A percentile compares a stretch with the other conserved stretches of the same genome.
phyloP scores from a whole-genome alignment of 2,113 vertebrate genomes.

The Emydocephalus ijimae region DNA sequence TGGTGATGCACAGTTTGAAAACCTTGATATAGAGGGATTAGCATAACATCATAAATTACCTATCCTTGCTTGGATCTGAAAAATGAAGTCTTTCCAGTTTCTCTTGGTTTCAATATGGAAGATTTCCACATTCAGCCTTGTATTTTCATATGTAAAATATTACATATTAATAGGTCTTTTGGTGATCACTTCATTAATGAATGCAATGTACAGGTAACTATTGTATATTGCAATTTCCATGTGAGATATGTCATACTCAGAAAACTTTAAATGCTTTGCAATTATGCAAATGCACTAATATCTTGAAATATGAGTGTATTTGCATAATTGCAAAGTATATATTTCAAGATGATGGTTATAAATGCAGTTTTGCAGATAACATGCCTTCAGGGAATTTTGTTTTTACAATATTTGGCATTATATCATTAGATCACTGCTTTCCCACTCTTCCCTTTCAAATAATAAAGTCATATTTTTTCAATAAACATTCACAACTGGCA shows the following conservation, averaged over 20 bases:
- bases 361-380: not conserved
- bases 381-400: not conserved
- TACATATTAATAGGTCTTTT: too few relatives aligned
- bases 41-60: not conserved
- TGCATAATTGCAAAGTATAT: not conserved
- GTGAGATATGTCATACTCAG: not conserved
- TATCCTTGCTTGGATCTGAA: not conserved
- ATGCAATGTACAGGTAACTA: not conserved
- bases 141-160: not conserved
- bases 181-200: not conserved
- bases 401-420: not conserved
- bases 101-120: not conserved
- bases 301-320: too few relatives aligned
- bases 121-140: not conserved
- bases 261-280: not conserved
- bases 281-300: not conserved
- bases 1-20: not conserved
- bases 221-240: not conserved
- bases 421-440: not conserved
- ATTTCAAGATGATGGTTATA: not conserved
- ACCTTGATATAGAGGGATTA: not conserved
- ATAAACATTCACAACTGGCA: not conserved
- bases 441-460: not conserved
- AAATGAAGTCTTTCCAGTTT: not conserved
- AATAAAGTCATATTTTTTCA: not conserved